phyloP scores from a whole-genome alignment of 2,113 vertebrate species.

The Falcunculus frontatus region DNA sequence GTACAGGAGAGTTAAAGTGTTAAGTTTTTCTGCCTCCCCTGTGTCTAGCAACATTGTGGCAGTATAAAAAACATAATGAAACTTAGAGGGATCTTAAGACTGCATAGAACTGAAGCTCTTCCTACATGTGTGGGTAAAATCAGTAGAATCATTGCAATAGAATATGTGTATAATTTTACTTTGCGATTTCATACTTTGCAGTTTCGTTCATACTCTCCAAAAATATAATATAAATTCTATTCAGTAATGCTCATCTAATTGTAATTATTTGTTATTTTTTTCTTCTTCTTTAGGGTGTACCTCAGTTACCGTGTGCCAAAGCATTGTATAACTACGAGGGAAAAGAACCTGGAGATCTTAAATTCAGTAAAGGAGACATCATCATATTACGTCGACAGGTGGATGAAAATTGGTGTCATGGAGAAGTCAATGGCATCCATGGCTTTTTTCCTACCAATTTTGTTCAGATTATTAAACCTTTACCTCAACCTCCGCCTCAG shows the following conservation, averaged over 20 bases:
- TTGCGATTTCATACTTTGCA: background rate
- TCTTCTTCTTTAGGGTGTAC: conserved; percentile 77
- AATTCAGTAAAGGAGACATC: conserved; percentile 95
- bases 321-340: conserved; percentile 98
- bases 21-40: background rate
- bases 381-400: conserved; percentile 96
- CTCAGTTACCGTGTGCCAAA: conserved; percentile 97
- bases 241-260: background rate
- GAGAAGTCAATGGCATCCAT: conserved; percentile 92
- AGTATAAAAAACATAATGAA: background rate
- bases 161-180: background rate
- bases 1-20: background rate
- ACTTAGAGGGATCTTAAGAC: background rate
- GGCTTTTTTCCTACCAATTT: conserved; percentile 99
- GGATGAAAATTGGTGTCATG: conserved; percentile 99
- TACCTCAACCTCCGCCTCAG: conserved; percentile 96
- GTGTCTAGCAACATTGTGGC: background rate
- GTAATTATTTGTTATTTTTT: background rate
- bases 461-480: conserved; percentile 96
- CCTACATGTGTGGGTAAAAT: background rate
- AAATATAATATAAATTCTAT: background rate
- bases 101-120: background rate
- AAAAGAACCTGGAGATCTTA: conserved; percentile 96
- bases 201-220: background rate
- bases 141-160: background rate